These are phyloP conservation scores for Drosophila nigrodunni DNA, from an alignment of 1,140 invertebrate species.

Conservation along the genomic window DNA sequence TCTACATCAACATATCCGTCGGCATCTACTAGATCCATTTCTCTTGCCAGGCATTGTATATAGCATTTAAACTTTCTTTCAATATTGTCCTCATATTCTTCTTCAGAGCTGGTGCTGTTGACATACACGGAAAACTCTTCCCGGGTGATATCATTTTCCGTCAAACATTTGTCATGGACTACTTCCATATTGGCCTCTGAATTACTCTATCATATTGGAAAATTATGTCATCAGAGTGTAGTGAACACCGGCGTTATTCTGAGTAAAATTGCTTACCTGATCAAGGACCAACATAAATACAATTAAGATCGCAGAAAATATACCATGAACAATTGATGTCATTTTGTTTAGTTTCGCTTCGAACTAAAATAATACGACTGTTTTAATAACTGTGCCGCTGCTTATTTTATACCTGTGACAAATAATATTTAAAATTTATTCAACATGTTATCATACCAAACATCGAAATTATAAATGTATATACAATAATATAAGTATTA, in stretches of 20 bases:
- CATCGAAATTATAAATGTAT: neutral
- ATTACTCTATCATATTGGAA: neutral
- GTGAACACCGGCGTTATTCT: neutral
- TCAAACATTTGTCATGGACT: neutral
- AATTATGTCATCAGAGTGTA: neutral
- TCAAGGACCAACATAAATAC: neutral
- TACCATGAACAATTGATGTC: neutral
- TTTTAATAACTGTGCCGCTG: neutral
- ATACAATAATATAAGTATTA: neutral
- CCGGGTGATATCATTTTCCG: neutral
- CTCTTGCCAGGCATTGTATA: slow-evolving; percentile 12
- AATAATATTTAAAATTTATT: neutral
- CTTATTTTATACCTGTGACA: neutral
- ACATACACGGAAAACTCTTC: neutral
- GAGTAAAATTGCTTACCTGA: slow-evolving; percentile 1
- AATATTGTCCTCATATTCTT: neutral
- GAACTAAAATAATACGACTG: neutral
- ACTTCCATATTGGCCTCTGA: neutral
- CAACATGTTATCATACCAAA: neutral
- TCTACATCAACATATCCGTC: slow-evolving; percentile 13
- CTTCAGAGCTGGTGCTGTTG: neutral
- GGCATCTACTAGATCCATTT: slow-evolving; percentile 6
- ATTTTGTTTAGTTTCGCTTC: neutral
- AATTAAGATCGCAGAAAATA: neutral
- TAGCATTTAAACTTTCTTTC: slow-evolving; percentile 26